phyloP scores from a whole-genome alignment of 2,113 vertebrate genomes.

The Lanius collurio region DNA sequence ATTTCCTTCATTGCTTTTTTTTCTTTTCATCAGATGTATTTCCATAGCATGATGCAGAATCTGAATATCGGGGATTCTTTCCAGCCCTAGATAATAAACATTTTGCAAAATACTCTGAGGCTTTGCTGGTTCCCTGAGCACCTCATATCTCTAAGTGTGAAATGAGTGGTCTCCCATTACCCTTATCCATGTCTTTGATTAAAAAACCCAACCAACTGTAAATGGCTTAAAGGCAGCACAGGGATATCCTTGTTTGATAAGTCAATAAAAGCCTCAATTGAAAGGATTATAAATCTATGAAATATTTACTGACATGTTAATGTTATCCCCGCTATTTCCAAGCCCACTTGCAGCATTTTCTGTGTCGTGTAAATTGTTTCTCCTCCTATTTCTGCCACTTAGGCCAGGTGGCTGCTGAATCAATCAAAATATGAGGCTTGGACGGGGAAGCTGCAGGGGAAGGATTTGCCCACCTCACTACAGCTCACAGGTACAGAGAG shows the following conservation, averaged over 20 bases:
- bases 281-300: constrained; percentile 20
- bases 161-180: neutral
- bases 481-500: neutral
- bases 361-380: constrained; percentile 17
- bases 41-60: neutral
- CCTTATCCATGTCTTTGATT: neutral
- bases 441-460: neutral
- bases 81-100: neutral
- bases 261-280: neutral
- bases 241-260: neutral
- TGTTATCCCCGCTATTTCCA: neutral
- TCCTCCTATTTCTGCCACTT: neutral
- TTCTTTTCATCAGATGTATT: neutral
- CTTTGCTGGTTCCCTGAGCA: neutral
- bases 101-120: neutral
- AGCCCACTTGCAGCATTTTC: constrained; percentile 24
- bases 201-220: neutral
- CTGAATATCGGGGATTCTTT: neutral
- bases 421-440: neutral
- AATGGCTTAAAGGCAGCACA: constrained; percentile 21
- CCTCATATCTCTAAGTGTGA: neutral
- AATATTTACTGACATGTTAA: constrained; percentile 34
- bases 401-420: constrained; percentile 1
- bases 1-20: neutral
- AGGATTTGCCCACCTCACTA: neutral